These are phyloP conservation scores for Drosophila eohydei DNA, from an alignment of 2,888 invertebrate genomes.

Conservation along the genomic window DNA sequence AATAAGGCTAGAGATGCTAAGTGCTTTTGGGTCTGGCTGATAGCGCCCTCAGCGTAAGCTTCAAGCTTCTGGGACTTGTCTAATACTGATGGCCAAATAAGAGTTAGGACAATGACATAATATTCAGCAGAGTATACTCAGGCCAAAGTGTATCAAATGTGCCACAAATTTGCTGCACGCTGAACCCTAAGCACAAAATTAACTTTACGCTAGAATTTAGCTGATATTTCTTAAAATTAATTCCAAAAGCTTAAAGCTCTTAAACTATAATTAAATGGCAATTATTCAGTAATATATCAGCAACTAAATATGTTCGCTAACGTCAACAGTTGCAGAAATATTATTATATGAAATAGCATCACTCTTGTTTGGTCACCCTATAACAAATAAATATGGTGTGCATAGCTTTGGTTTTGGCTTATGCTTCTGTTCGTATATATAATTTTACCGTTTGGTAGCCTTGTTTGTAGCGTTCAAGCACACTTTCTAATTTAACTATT, in stretches of 20 bases:
- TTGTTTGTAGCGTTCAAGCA: background rate
- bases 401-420: background rate
- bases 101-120: too few relatives aligned
- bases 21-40: background rate
- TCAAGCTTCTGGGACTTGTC: too few relatives aligned
- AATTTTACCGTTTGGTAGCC: background rate
- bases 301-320: background rate
- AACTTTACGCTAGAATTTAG: too few relatives aligned
- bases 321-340: background rate
- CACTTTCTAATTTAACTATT: conserved; percentile 11
- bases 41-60: too few relatives aligned
- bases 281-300: fast-evolving
- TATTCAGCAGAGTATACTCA: too few relatives aligned
- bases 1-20: background rate
- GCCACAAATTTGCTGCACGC: too few relatives aligned
- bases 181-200: too few relatives aligned
- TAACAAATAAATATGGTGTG: background rate
- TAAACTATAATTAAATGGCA: background rate
- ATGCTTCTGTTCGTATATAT: background rate
- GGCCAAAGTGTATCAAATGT: too few relatives aligned
- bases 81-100: too few relatives aligned
- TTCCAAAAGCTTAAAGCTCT: background rate
- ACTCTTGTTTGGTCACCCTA: background rate
- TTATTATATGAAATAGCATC: background rate
- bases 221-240: too few relatives aligned